Conservation (phyloP, 2,888 invertebrate species). For the Bedellia somnulentella region DNA sequence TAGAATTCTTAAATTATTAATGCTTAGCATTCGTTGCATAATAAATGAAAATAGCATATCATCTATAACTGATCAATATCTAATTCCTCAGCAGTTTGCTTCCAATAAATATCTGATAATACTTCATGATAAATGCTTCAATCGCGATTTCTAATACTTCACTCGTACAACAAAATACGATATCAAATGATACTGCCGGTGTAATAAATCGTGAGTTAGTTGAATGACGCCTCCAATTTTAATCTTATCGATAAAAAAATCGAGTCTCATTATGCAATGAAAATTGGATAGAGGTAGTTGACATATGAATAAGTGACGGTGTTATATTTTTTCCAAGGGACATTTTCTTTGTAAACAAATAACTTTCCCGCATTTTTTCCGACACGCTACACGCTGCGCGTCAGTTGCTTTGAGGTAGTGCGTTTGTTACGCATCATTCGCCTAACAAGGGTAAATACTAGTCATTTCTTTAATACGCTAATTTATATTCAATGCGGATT, state of each 20-base stretch:
- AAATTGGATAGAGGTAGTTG: constrained; percentile 46
- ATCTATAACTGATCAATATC: too few species aligned
- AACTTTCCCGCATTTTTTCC: constrained; percentile 32
- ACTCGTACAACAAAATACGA: too few species aligned
- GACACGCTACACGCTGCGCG: constrained; percentile 16
- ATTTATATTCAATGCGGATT: too few species aligned
- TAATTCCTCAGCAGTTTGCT: too few species aligned
- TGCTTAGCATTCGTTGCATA: too few species aligned
- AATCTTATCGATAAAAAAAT: constrained; percentile 24
- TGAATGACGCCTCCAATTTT: constrained; percentile 24
- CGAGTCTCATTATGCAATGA: constrained; percentile 33
- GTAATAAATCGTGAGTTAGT: constrained; percentile 27
- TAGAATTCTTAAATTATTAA: too few species aligned
- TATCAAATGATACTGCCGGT: constrained; percentile 27
- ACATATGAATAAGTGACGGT: constrained; percentile 18
- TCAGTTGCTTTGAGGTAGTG: constrained; percentile 18
- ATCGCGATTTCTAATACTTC: too few species aligned
- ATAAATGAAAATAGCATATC: too few species aligned
- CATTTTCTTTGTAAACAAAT: constrained; percentile 26
- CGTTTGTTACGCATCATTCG: constrained; percentile 27
- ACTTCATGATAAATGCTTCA: too few species aligned
- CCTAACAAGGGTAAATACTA: constrained; percentile 7
- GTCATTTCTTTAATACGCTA: too few species aligned
- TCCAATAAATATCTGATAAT: too few species aligned
- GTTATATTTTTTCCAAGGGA: constrained; percentile 5